Base-by-base conservation (phyloP, 1,140 invertebrate species). In the Bombus turneri region DNA sequence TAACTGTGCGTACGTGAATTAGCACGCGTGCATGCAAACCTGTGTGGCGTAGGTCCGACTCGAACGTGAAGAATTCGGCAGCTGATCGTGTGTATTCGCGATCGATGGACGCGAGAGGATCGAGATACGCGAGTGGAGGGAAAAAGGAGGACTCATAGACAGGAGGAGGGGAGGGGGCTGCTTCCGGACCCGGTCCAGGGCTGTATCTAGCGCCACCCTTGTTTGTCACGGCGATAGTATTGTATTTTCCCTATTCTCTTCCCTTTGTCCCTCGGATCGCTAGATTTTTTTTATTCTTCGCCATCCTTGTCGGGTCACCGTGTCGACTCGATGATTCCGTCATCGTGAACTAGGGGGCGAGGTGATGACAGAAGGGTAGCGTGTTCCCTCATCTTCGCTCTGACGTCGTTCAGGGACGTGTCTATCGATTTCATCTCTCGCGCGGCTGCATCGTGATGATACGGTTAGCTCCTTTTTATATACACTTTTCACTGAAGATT, bases 341-440 rank as follows among this genome's bases (percentile, higher is more conserved):
- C 88, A 90, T 89, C 85, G 73, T n/a, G 57, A 12, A 18, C 39
- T 28, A 77, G 62, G 34, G 31, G 6, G 81, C 53, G 77, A 73
- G 57, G 53, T 43, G 53, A 71, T 31, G 73, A 62, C 85, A 73
- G 59, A 80, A 66, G 75, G 71, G 64, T 68, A 73, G 68, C 74
- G 68, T 75, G 39, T 80, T 66, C 87, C 81, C 69, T 84, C 83
- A 66, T 74, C 86, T 87, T 84, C 85, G 69, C 71, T 66, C 64
- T 90, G 88, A 83, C 86, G 90, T 91, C 89, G 90, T 90, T 91
- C 90, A 91, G 86, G 89, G 71, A 86, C 88, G 89, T 88, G 89
- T 85, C 77, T 90, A 91, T 91, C 90, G 90, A 91, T 91, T 87
- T 88, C 88, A 90, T 90, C 88, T 89, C 77, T 90, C 87, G 86